Conservation (phyloP, 2,888 invertebrate species). For the Penaeus monodon region DNA sequence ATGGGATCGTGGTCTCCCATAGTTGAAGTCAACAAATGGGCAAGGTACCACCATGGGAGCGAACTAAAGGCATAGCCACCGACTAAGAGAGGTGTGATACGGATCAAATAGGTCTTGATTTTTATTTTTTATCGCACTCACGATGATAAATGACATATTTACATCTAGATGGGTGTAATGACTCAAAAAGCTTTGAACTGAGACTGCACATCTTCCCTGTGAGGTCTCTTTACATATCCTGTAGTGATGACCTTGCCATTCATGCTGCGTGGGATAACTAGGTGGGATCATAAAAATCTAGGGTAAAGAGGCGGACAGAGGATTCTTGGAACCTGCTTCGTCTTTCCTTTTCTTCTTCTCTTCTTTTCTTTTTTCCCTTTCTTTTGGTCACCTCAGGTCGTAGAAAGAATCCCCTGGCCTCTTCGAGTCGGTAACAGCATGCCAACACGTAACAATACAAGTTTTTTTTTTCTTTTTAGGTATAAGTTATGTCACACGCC, state of each 20-base stretch:
- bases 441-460: conserved; percentile 50
- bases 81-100: conserved; percentile 21
- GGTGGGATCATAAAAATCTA: conserved; percentile 44
- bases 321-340: not conserved
- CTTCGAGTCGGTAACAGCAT: conserved; percentile 52
- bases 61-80: conserved; percentile 44
- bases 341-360: not conserved
- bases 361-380: not conserved
- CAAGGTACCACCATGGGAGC: conserved; percentile 40
- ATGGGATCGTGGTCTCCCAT: conserved; percentile 45
- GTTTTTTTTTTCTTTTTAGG: conserved; percentile 9
- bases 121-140: conserved; percentile 43
- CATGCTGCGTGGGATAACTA: conserved; percentile 50
- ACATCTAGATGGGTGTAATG: conserved; percentile 59
- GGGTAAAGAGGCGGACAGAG: not conserved
- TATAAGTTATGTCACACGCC: not conserved
- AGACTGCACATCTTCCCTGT: conserved; percentile 46
- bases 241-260: conserved; percentile 44
- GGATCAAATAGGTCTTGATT: conserved; percentile 35
- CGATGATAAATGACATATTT: conserved; percentile 60
- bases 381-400: not conserved
- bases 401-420: conserved; percentile 16
- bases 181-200: conserved; percentile 60
- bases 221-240: conserved; percentile 28
- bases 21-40: conserved; percentile 37